These are phyloP conservation scores for Neostethus bicornis DNA, from an alignment of 2,797 vertebrate genomes.

Conservation along the genomic window DNA sequence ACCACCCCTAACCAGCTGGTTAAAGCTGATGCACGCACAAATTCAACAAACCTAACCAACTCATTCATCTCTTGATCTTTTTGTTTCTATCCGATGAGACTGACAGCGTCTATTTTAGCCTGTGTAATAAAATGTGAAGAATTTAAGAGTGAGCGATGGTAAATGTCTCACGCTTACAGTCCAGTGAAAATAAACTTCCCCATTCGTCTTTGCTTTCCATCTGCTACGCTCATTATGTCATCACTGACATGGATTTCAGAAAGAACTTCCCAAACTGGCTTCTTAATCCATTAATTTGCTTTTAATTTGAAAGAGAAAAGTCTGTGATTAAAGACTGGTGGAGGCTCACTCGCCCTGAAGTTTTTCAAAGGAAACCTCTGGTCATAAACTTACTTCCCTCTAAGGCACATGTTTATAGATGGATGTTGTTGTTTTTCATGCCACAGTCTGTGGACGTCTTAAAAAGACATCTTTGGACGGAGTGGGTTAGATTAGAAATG, in stretches of 20 bases:
- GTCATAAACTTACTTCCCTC: conserved; percentile 59
- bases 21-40: conserved; percentile 31
- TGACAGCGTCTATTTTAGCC: conserved; percentile 59
- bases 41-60: conserved; percentile 36
- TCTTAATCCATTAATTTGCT: conserved; percentile 30
- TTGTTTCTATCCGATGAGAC: conserved; percentile 47
- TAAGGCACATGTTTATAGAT: conserved; percentile 51
- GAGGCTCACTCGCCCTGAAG: conserved; percentile 21
- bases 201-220: conserved; percentile 63
- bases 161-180: conserved; percentile 43
- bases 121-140: conserved; percentile 66
- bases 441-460: conserved; percentile 22
- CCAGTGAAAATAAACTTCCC: conserved; percentile 57
- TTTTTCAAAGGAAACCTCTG: conserved; percentile 51
- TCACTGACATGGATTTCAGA: conserved; percentile 19
- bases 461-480: conserved; percentile 13
- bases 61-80: conserved; percentile 25
- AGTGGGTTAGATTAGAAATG: conserved; percentile 16
- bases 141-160: conserved; percentile 45
- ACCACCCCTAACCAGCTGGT: conserved; percentile 40
- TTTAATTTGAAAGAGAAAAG: conserved; percentile 26
- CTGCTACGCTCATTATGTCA: conserved; percentile 63
- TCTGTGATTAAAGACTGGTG: conserved; percentile 10
- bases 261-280: conserved; percentile 21
- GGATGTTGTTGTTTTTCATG: conserved; percentile 30